Evolutionary conservation across 1,140 invertebrate species (phyloP).

Genomic region (Drosophila nasuta): DNA sequence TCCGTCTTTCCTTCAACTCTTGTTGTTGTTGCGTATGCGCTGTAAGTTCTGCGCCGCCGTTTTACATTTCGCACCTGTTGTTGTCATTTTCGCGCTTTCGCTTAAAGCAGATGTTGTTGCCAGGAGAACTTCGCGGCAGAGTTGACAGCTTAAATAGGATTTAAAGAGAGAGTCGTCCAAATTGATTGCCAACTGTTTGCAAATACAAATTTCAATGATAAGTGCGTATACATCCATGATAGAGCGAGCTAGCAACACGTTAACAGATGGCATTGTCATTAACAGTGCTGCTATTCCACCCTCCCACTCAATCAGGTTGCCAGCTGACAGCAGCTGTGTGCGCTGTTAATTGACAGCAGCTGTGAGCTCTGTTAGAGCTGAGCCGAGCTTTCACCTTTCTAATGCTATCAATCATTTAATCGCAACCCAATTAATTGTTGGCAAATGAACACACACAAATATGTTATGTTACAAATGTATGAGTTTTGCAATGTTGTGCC

Average conservation of each 20-base stretch:
- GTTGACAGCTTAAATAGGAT: conserved; percentile 67
- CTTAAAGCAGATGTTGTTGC: conserved; percentile 35
- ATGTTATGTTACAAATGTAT: background rate
- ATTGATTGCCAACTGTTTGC: conserved; percentile 21
- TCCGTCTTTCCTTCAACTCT: conserved; percentile 26
- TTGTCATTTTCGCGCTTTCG: conserved; percentile 49
- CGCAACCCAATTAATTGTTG: conserved; percentile 16
- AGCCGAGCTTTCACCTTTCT: conserved; percentile 45
- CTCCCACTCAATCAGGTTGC: background rate
- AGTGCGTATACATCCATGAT: background rate
- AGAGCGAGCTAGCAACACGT: background rate
- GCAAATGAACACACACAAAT: conserved; percentile 2
- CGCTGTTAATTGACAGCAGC: background rate
- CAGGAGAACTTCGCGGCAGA: conserved; percentile 32
- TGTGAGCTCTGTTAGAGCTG: conserved; percentile 11
- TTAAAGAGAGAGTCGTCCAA: conserved; percentile 4
- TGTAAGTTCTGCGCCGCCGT: conserved; percentile 35
- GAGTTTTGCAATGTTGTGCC: background rate
- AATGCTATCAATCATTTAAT: conserved; percentile 41
- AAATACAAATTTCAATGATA: background rate
- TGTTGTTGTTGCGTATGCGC: conserved; percentile 27
- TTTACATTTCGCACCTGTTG: conserved; percentile 74
- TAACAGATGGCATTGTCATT: too few species aligned
- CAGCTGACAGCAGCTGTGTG: background rate
- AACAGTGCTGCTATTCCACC: conserved; percentile 4